phyloP scores from a whole-genome alignment of 2,113 vertebrate species.

The Tetrao urogallus region DNA sequence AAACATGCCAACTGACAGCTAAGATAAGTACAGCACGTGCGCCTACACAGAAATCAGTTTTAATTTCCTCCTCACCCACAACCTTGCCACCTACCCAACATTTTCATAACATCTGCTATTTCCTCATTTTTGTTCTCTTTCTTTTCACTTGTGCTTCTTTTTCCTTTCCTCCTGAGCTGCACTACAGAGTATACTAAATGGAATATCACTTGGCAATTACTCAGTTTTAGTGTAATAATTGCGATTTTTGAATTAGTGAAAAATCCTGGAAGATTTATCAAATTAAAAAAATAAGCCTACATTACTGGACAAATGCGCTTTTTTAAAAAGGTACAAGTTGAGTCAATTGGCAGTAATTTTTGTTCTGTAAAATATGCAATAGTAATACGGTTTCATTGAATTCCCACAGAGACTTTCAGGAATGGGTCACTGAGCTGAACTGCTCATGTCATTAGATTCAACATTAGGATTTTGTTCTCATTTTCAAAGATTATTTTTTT shows the following conservation, averaged over 20 bases:
- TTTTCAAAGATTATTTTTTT: neutral
- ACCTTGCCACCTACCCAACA: neutral
- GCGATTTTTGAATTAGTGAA: neutral
- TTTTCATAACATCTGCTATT: neutral
- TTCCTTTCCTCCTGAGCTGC: neutral
- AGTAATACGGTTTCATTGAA: neutral
- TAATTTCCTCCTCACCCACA: neutral
- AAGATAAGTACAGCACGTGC: neutral
- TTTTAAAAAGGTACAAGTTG: neutral
- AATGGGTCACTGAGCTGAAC: neutral
- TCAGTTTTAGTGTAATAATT: neutral
- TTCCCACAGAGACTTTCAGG: neutral
- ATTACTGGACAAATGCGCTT: neutral
- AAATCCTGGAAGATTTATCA: neutral
- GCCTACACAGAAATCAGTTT: neutral
- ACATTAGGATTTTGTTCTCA: neutral
- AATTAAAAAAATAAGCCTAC: neutral
- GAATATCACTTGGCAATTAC: neutral
- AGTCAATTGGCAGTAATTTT: neutral
- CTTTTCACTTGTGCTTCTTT: neutral
- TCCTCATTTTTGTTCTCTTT: neutral
- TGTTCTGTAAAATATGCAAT: neutral
- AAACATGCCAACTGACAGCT: neutral
- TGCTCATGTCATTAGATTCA: neutral
- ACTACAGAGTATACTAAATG: neutral